Base-by-base conservation (phyloP, 2,888 invertebrate species). In the Diadromus collaris region DNA sequence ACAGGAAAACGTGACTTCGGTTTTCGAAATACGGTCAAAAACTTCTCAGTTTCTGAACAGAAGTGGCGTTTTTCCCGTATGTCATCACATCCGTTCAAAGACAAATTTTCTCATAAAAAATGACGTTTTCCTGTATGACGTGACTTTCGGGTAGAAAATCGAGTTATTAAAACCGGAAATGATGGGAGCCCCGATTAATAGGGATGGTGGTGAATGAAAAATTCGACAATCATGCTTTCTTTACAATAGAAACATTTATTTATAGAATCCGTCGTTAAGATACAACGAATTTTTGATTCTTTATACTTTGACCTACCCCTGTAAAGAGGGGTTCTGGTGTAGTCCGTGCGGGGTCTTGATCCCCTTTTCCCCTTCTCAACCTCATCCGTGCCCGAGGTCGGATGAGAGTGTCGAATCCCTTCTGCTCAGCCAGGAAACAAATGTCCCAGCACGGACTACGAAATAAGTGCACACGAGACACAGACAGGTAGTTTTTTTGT, bases 231-330 rank as follows among this genome's bases (percentile, higher is more conserved):
- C 24, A 19, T 10, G 13, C 38, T 48, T 38, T 77, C 56, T 82
- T 82, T 88, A 88, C 88, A 88, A 89, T 89, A 89, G 88, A 89
- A 89, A 89, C 89, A 89, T 89, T 89, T 89, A 89, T 89, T 89
- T 82, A 85, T 88, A 88, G 87, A 86, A 83, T 86, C 86, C 87
- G 85, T 84, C 83, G 83, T 84, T 77, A 82, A 88, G 87, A 81
- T 88, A 88, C 87, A 88, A 88, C 87, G 85, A 85, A 83, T 84
- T 85, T 86, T 86, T 86, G 86, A 88, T 88, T 86, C 85, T 85
- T 83, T 87, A 87, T 83, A 84, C 79, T 86, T 86, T 74, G 65
- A 74, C 69, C 71, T 65, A 77, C 75, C 79, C 74, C 81, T 69
- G 72, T 76, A 81, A 82, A 79, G 79, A 78, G 81, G 76, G 73